A percentile compares a stretch with the other conserved stretches of the same genome.
Evolutionary conservation across 2,888 invertebrate species (phyloP).

Genomic region (Miltochrista miniata): DNA sequence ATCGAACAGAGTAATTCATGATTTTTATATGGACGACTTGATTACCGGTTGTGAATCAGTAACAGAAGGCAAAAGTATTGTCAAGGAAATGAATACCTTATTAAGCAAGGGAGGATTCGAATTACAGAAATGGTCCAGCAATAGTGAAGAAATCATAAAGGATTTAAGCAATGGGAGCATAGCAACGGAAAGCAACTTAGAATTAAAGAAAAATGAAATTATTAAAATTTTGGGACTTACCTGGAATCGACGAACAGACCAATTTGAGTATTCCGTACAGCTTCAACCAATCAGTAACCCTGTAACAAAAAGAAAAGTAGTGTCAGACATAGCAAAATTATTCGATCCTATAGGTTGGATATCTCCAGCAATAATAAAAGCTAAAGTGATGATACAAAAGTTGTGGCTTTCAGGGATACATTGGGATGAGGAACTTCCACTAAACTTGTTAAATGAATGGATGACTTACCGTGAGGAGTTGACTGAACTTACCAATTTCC

Average conservation of each 20-base stretch:
- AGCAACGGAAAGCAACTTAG: slow-evolving; percentile 23
- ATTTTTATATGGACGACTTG: slow-evolving; percentile 13
- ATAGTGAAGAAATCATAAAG: not conserved
- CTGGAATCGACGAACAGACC: too few species aligned
- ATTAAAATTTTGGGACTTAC: too few species aligned
- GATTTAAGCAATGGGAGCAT: slow-evolving; percentile 14
- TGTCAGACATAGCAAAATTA: slow-evolving; percentile 29
- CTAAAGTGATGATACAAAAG: slow-evolving; percentile 11
- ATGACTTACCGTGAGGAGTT: slow-evolving; percentile 18
- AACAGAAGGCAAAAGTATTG: slow-evolving; percentile 1
- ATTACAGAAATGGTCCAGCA: slow-evolving; percentile 15
- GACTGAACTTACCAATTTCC: slow-evolving; percentile 5
- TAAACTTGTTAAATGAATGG: slow-evolving; percentile 24
- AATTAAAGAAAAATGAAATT: too few species aligned
- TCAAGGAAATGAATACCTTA: slow-evolving; percentile 5
- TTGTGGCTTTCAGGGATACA: slow-evolving; percentile 14
- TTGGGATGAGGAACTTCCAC: slow-evolving; percentile 14
- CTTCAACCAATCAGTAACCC: too few species aligned
- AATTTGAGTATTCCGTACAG: too few species aligned
- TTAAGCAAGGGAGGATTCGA: slow-evolving; percentile 6
- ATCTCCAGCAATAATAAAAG: slow-evolving; percentile 7
- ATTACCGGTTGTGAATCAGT: slow-evolving; percentile 6
- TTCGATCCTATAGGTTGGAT: slow-evolving; percentile 18
- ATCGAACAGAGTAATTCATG: not conserved
- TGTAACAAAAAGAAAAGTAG: slow-evolving; percentile 28